Base-by-base conservation (phyloP, 2,888 invertebrate species). In the Chydorus sphaericus region DNA sequence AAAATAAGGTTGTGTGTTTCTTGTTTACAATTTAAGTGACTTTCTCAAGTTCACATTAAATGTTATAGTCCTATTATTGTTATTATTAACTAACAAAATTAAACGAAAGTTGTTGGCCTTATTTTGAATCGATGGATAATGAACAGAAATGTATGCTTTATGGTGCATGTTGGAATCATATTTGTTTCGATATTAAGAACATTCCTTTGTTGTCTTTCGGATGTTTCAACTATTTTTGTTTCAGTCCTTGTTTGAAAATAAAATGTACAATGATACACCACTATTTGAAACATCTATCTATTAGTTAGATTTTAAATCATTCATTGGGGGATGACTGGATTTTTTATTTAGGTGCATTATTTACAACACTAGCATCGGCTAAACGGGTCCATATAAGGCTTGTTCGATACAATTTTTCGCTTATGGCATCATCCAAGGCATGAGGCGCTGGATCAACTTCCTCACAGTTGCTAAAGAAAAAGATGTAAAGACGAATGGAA, bases 341-440 rank as follows among this genome's bases (percentile, higher is more conserved):
- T 26, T 20, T 20, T 37, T 4, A 14, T 23, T 38, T 36, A 26
- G 11, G 23, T 26, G 23, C 36, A 54, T 37, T 48, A n/a, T n/a
- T n/a, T n/a, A n/a, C n/a, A n/a, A n/a, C n/a, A n/a, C n/a, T n/a
- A n/a, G n/a, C n/a, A n/a, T n/a, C n/a, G n/a, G n/a, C n/a, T 33
- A 70, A 59, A 60, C 70, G 71, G 18, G 86, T 86, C 89, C 88
- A 89, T 65, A 78, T 82, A 70, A 82, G 83, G 73, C 86, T 87
- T 52, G 84, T 82, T 57, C 73, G 68, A 87, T 88, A 90, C 60
- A 89, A 66, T 80, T 87, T 83, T 57, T 69, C 69, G 1, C 77
- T 75, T 30, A 75, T 65, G 38, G 73, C 71, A 61, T 75, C 74
- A 65, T 83, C 76, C 58, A 74, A 68, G 0, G 77, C 79, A 48